These are phyloP conservation scores for Napeogenes inachia DNA, from an alignment of 2,888 invertebrate species.

Conservation along the genomic window DNA sequence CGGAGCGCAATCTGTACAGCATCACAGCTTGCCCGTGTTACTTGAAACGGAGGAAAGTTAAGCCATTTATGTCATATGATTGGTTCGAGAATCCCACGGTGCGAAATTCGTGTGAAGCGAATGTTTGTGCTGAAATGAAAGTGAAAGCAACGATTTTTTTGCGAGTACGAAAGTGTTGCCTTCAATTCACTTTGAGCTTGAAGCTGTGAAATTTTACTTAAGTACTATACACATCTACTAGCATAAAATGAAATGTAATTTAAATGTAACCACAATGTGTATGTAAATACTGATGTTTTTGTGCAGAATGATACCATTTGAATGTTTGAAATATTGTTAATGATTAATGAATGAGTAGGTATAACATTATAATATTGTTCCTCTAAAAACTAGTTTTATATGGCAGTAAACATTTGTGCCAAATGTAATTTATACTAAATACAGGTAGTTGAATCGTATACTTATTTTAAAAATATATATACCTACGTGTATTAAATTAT, in stretches of 20 bases:
- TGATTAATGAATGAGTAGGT: too few relatives aligned
- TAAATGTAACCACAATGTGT: too few relatives aligned
- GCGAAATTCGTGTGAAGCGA: slow-evolving; percentile 38
- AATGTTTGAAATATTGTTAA: too few relatives aligned
- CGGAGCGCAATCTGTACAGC: slow-evolving; percentile 65
- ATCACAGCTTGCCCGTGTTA: slow-evolving; percentile 78
- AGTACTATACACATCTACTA: slow-evolving; percentile 26
- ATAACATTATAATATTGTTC: too few relatives aligned
- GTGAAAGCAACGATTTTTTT: slow-evolving; percentile 64
- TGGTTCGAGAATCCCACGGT: slow-evolving; percentile 41
- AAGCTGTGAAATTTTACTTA: slow-evolving; percentile 23
- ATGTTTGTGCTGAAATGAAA: slow-evolving; percentile 66
- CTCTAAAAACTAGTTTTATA: too few relatives aligned
- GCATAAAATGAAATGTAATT: neutral
- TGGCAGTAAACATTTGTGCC: too few relatives aligned
- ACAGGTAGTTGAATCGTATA: too few relatives aligned
- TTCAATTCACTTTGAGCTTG: slow-evolving; percentile 27
- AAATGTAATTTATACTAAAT: too few relatives aligned
- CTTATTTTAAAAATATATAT: too few relatives aligned
- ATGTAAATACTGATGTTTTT: too few relatives aligned
- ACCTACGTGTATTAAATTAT: too few relatives aligned
- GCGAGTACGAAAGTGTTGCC: slow-evolving; percentile 55
- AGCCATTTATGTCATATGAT: slow-evolving; percentile 37
- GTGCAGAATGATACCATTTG: too few relatives aligned
- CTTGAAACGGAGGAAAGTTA: slow-evolving; percentile 78